A percentile compares a stretch with the other conserved stretches of the same genome.
These are phyloP conservation scores for Aphelinus certus DNA, from an alignment of 1,140 invertebrate species.

Conservation along the genomic window DNA sequence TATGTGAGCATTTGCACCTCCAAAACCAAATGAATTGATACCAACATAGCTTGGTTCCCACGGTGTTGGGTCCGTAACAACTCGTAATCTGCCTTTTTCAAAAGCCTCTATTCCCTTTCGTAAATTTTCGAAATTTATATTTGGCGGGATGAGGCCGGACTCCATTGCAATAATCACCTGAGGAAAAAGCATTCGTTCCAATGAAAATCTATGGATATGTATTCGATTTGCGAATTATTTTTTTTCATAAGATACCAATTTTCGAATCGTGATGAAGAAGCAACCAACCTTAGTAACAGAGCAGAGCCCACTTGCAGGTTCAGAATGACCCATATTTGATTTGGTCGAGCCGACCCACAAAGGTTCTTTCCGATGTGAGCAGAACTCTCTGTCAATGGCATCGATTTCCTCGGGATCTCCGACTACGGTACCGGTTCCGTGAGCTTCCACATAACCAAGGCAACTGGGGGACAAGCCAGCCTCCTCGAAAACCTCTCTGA, in stretches of 20 bases:
- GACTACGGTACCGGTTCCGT: conserved; percentile 83
- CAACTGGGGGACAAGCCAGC: conserved; percentile 75
- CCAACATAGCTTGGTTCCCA: conserved; percentile 68
- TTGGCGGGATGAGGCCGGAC: conserved; percentile 73
- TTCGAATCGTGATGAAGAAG: too few species aligned
- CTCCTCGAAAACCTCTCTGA: conserved; percentile 85
- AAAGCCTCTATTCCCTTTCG: conserved; percentile 74
- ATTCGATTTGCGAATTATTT: too few species aligned
- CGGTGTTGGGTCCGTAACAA: conserved; percentile 70
- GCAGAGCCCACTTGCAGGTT: conserved; percentile 85
- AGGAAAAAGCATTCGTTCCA: conserved; percentile 21
- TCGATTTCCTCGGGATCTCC: conserved; percentile 87
- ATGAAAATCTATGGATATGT: too few species aligned
- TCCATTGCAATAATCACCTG: conserved; percentile 74
- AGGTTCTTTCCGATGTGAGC: conserved; percentile 72
- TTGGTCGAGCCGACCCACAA: conserved; percentile 88
- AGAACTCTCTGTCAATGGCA: conserved; percentile 83
- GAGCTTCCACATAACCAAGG: conserved; percentile 86
- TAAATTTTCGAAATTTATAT: conserved; percentile 75
- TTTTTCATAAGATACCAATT: too few species aligned
- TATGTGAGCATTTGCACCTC: conserved; percentile 72
- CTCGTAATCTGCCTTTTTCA: conserved; percentile 68
- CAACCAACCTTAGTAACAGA: conserved; percentile 78
- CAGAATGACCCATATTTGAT: conserved; percentile 91
- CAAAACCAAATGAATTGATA: conserved; percentile 70